phyloP scores from a whole-genome alignment of 2,797 vertebrate species.

The Cyclopterus lumpus region DNA sequence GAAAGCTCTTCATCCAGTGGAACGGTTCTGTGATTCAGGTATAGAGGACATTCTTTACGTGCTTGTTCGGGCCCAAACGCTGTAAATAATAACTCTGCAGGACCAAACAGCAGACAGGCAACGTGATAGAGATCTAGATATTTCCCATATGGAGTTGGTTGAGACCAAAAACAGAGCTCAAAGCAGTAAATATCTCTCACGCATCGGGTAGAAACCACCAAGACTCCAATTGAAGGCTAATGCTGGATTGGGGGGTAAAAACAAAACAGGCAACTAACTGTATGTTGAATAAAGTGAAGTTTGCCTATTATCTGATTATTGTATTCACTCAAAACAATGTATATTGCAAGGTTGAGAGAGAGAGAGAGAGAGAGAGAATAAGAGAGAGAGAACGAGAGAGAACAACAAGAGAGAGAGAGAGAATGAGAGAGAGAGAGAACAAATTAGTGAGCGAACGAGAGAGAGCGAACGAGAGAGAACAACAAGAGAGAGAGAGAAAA shows the following conservation, averaged over 20 bases:
- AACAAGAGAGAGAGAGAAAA: no score
- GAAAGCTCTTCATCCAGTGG: slow-evolving; percentile 5
- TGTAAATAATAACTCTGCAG: not conserved
- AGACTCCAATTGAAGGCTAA: not conserved
- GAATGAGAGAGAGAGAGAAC: no score
- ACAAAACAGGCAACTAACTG: no score
- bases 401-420: no score
- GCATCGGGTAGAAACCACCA: not conserved
- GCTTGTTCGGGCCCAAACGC: not conserved
- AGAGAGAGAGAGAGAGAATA: no score
- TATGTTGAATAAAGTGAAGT: not conserved
- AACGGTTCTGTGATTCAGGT: slow-evolving; percentile 8
- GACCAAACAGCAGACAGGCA: not conserved
- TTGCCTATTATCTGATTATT: no score
- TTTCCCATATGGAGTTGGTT: not conserved
- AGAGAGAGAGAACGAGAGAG: no score
- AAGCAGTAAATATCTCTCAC: not conserved
- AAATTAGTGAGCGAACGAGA: no score
- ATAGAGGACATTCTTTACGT: not conserved
- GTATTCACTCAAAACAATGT: no score
- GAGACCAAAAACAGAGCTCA: not conserved
- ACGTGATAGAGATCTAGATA: not conserved
- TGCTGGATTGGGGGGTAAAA: not conserved
- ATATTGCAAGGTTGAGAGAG: no score
- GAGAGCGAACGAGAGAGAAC: no score